These are phyloP conservation scores for Dolichopus griseipennis DNA, from an alignment of 2,888 invertebrate species.

Conservation along the genomic window DNA sequence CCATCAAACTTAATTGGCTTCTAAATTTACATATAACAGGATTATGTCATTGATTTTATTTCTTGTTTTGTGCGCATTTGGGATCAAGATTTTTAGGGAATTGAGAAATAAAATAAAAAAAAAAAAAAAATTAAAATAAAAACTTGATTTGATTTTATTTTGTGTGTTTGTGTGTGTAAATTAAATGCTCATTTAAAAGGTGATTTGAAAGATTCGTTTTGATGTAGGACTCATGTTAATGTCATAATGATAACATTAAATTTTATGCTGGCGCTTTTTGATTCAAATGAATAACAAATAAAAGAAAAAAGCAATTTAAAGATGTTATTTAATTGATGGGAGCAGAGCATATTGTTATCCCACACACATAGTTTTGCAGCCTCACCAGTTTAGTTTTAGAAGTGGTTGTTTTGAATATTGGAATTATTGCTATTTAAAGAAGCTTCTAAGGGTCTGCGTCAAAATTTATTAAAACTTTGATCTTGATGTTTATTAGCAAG, in stretches of 20 bases:
- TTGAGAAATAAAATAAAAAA: no score
- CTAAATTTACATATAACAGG: constrained; percentile 6
- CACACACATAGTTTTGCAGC: neutral
- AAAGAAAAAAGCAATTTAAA: neutral
- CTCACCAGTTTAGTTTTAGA: no score
- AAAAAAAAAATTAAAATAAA: neutral
- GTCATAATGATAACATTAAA: constrained; percentile 1
- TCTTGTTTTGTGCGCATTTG: neutral
- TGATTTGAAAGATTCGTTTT: no score
- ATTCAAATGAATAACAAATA: neutral
- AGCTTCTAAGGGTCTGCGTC: no score
- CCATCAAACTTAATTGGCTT: neutral
- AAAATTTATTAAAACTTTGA: no score
- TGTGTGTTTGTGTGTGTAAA: neutral
- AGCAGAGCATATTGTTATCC: neutral
- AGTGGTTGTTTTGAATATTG: no score
- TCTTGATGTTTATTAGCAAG: no score
- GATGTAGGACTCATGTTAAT: neutral
- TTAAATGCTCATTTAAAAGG: neutral
- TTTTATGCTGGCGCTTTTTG: constrained; percentile 1
- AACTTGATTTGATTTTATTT: neutral
- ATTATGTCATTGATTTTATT: neutral
- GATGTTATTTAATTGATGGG: neutral
- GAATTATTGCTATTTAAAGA: no score
- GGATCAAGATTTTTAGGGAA: neutral